A percentile compares a stretch with the other conserved stretches of the same genome.
Conservation (phyloP, 1,140 invertebrate species). For the Micrasema longulum region DNA sequence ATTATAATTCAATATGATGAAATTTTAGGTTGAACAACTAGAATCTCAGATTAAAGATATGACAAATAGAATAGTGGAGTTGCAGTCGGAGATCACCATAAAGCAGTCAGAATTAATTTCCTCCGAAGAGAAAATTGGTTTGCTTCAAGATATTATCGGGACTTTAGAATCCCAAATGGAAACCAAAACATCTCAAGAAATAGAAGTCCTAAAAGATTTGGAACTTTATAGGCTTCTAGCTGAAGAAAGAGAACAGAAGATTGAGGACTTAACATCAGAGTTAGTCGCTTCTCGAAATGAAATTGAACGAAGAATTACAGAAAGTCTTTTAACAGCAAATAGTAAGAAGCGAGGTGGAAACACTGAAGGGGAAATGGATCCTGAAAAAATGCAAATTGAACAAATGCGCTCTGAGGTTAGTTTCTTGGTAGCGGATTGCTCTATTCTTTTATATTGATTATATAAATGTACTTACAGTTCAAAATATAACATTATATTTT, state of each 20-base stretch:
- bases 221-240: constrained; percentile 61
- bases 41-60: constrained; percentile 78
- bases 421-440: background rate
- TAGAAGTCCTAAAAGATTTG: constrained; percentile 60
- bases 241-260: constrained; percentile 63
- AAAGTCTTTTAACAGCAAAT: constrained; percentile 54
- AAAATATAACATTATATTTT: background rate
- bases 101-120: constrained; percentile 76
- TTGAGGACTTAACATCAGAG: constrained; percentile 60
- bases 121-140: constrained; percentile 77
- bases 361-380: constrained; percentile 40
- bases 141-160: constrained; percentile 80
- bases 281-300: constrained; percentile 61
- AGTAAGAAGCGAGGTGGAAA: constrained; percentile 14
- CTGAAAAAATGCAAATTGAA: constrained; percentile 48
- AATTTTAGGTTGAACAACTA: constrained; percentile 74
- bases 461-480: background rate
- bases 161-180: constrained; percentile 81
- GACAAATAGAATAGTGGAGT: constrained; percentile 70
- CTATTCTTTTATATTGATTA: background rate
- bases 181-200: constrained; percentile 69
- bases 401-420: constrained; percentile 48
- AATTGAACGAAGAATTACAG: constrained; percentile 57
- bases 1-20: too few species aligned
- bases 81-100: constrained; percentile 70